Evolutionary conservation across 2,797 vertebrate species (phyloP).

Genomic region (Gila robusta): DNA sequence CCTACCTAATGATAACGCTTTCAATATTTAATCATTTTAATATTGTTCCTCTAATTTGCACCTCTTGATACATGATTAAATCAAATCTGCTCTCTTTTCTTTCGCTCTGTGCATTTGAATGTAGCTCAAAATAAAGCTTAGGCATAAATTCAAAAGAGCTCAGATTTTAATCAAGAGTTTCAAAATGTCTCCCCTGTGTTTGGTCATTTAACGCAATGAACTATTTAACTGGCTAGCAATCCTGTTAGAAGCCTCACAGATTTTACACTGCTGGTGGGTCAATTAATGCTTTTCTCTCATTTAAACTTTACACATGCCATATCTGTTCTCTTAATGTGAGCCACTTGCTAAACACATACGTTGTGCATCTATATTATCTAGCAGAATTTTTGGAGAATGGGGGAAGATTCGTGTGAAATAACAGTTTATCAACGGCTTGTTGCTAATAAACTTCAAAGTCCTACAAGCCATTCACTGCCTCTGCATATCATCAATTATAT

Average conservation of each 20-base stretch:
- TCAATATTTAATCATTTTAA: conserved; percentile 42
- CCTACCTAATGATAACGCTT: conserved; percentile 18
- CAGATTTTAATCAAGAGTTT: conserved; percentile 11
- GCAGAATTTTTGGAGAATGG: not conserved
- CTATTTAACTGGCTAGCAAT: conserved; percentile 21
- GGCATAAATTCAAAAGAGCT: not conserved
- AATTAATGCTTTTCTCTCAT: conserved; percentile 3
- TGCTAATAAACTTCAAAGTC: conserved; percentile 18
- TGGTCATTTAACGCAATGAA: conserved; percentile 7
- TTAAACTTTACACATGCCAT: not conserved
- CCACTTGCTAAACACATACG: not conserved
- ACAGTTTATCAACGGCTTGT: not conserved
- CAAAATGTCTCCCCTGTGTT: not conserved
- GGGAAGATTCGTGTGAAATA: not conserved
- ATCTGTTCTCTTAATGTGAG: not conserved
- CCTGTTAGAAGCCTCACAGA: not conserved
- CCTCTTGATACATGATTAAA: conserved; percentile 35
- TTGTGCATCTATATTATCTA: not conserved
- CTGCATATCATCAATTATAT: conserved; percentile 20
- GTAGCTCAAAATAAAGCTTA: not conserved
- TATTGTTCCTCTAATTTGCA: conserved; percentile 34
- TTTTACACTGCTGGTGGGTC: not conserved
- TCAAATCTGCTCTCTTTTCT: not conserved
- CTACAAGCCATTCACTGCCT: not conserved
- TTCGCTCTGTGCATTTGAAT: not conserved